Evolutionary conservation across 2,888 invertebrate genomes (phyloP).

Genomic region (Cephus spinipes): DNA sequence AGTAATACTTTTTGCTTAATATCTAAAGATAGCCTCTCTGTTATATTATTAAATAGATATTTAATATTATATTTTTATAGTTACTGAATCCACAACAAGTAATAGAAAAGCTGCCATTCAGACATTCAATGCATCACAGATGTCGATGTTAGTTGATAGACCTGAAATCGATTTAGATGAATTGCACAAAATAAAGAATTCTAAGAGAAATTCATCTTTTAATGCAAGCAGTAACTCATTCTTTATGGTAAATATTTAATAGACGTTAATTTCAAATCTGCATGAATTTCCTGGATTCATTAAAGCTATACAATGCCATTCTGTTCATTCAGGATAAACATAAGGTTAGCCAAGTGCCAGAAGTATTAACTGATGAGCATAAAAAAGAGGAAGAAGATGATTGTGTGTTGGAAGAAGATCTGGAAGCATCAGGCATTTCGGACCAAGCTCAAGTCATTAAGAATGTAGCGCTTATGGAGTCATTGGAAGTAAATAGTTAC

Average conservation of each 20-base stretch:
- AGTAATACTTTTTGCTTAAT: slow-evolving; percentile 64
- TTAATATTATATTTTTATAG: slow-evolving; percentile 64
- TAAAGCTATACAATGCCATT: not conserved
- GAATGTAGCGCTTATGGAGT: slow-evolving; percentile 33
- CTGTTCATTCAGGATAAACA: not conserved
- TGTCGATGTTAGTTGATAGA: slow-evolving; percentile 75
- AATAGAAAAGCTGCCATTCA: slow-evolving; percentile 77
- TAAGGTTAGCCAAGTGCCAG: not conserved
- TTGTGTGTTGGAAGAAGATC: slow-evolving; percentile 56
- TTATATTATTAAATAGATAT: slow-evolving; percentile 15
- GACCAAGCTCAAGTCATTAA: slow-evolving; percentile 37
- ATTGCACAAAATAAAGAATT: slow-evolving; percentile 70
- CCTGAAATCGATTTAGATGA: slow-evolving; percentile 71
- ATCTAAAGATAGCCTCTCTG: slow-evolving; percentile 9
- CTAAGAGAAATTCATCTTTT: not conserved
- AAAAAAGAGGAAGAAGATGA: not conserved
- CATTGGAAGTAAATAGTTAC: slow-evolving; percentile 16
- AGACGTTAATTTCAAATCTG: not conserved
- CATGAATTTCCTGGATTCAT: not conserved
- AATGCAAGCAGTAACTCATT: not conserved
- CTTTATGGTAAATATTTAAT: not conserved
- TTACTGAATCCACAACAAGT: slow-evolving; percentile 73
- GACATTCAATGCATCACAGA: slow-evolving; percentile 75
- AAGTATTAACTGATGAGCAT: not conserved
- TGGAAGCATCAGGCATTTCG: slow-evolving; percentile 36